phyloP scores from a whole-genome alignment of 2,797 vertebrate species.

The Paguma larvata region DNA sequence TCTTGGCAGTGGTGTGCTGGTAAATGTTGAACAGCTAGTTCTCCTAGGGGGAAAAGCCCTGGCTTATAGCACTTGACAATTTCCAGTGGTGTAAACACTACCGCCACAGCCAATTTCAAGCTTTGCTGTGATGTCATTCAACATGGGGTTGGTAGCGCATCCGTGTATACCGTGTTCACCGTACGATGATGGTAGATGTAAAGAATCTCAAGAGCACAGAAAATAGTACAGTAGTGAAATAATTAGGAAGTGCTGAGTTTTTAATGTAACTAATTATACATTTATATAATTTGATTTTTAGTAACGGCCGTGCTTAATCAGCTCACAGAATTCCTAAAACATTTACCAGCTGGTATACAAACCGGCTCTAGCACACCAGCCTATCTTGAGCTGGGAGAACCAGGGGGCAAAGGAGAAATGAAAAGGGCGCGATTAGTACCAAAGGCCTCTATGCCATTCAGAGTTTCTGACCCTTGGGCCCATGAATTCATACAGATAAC shows the following conservation, averaged over 20 bases:
- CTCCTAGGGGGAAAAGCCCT: neutral
- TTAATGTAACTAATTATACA: conserved; percentile 49
- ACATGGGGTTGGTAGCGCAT: neutral
- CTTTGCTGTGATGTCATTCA: neutral
- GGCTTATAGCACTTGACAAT: neutral
- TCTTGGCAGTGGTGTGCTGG: neutral
- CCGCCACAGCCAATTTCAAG: neutral
- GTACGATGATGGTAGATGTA: too few relatives aligned
- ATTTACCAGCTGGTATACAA: neutral
- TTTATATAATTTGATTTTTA: conserved; percentile 37
- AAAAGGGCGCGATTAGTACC: neutral
- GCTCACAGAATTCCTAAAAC: conserved; percentile 49
- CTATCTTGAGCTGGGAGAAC: neutral
- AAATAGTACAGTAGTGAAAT: neutral
- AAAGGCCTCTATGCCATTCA: neutral
- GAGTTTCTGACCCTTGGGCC: neutral
- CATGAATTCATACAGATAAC: neutral
- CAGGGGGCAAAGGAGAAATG: neutral
- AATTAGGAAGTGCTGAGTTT: neutral
- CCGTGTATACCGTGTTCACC: neutral
- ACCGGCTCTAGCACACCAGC: neutral
- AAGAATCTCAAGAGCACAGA: neutral
- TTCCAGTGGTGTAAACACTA: neutral
- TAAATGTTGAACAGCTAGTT: neutral
- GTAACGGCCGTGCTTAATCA: neutral